These are phyloP conservation scores for Temnothorax curvispinosus DNA, from an alignment of 1,140 invertebrate genomes.

Conservation along the genomic window DNA sequence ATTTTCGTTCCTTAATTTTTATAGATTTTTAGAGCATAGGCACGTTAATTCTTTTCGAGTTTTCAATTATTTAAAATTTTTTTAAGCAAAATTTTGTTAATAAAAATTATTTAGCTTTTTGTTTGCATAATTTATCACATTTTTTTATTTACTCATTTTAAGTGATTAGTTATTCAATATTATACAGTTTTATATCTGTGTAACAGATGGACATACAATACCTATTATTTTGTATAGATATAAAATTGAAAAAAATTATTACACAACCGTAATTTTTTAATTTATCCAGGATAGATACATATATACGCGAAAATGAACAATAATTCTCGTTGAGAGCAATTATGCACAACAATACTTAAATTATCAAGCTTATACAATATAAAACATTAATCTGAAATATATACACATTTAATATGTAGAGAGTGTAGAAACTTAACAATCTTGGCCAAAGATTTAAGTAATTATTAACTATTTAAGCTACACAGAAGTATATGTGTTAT, in stretches of 20 bases:
- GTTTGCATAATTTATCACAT: background rate
- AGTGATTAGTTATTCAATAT: background rate
- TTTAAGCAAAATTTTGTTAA: background rate
- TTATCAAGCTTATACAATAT: background rate
- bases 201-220: background rate
- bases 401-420: background rate
- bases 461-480: background rate
- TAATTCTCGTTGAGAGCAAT: background rate
- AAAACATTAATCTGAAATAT: background rate
- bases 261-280: background rate
- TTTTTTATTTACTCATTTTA: background rate
- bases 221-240: background rate
- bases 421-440: background rate
- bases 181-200: background rate
- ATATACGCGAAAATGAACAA: background rate
- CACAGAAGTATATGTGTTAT: background rate
- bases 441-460: slow-evolving; percentile 22
- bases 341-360: background rate
- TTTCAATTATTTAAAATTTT: too few relatives aligned
- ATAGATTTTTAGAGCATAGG: background rate
- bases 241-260: background rate
- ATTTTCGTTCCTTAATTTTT: background rate
- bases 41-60: too few relatives aligned
- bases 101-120: background rate
- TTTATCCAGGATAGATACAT: background rate